phyloP scores from a whole-genome alignment of 1,140 invertebrate species.

The Drosophila arizonae region DNA sequence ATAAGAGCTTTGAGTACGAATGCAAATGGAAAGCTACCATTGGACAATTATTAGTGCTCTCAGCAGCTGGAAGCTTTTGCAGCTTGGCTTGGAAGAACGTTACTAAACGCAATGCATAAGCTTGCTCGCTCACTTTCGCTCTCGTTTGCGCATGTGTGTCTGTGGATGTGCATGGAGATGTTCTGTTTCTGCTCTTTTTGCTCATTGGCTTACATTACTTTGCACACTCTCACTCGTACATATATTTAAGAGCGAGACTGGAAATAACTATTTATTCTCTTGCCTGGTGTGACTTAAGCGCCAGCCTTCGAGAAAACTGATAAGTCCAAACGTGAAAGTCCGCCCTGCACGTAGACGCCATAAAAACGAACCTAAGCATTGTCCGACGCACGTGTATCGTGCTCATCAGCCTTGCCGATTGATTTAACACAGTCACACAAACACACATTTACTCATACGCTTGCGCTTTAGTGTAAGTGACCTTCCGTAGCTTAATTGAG shows the following conservation, averaged over 20 bases:
- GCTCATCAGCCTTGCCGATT: slow-evolving; percentile 62
- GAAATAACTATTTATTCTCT: slow-evolving; percentile 1
- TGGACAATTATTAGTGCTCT: neutral
- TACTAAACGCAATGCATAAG: neutral
- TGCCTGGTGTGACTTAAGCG: slow-evolving; percentile 32
- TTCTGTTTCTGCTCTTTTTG: slow-evolving; percentile 19
- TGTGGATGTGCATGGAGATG: neutral
- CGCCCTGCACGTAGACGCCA: slow-evolving; percentile 58
- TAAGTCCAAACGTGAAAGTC: slow-evolving; percentile 62
- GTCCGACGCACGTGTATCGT: slow-evolving; percentile 58
- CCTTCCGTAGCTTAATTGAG: slow-evolving; percentile 66
- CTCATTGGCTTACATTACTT: slow-evolving; percentile 1
- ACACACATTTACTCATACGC: neutral
- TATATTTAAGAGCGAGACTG: neutral
- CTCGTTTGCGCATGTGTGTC: slow-evolving; percentile 1
- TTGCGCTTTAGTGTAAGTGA: slow-evolving; percentile 33
- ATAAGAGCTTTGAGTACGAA: neutral
- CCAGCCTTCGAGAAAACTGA: slow-evolving; percentile 51
- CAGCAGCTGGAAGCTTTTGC: slow-evolving; percentile 4
- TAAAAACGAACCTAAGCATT: slow-evolving; percentile 66
- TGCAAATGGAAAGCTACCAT: slow-evolving; percentile 8
- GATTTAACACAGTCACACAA: slow-evolving; percentile 16
- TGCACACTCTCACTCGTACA: slow-evolving; percentile 3
- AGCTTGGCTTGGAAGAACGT: slow-evolving; percentile 25
- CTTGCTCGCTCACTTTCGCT: slow-evolving; percentile 25